Conservation (phyloP, 2,113 vertebrate species). For the Epinephelus cyanopodus region DNA sequence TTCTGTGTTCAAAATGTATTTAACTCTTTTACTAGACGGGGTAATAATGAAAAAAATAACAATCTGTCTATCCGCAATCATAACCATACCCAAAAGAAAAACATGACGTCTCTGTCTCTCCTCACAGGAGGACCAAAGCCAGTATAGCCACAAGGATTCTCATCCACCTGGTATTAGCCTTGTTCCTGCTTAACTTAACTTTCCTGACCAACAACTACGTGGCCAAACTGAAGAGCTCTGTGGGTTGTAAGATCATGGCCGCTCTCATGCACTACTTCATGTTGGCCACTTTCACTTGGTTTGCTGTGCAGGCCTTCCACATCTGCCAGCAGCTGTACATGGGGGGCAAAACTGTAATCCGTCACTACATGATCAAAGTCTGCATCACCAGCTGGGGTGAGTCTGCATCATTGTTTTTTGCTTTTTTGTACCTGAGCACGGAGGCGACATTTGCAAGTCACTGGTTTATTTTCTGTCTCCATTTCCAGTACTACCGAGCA, state of each 20-base stretch:
- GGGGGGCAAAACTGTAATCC: constrained; percentile 68
- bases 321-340: constrained; percentile 84
- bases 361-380: constrained; percentile 84
- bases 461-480: not conserved
- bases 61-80: not conserved
- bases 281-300: constrained; percentile 90
- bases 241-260: constrained; percentile 77
- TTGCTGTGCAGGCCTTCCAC: constrained; percentile 85
- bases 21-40: not conserved
- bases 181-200: constrained; percentile 85
- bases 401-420: constrained; percentile 22
- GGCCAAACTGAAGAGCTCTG: accelerated
- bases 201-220: constrained; percentile 84
- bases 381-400: constrained; percentile 86
- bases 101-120: not conserved
- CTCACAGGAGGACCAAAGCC: constrained; percentile 72
- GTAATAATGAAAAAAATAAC: not conserved
- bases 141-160: constrained; percentile 79
- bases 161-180: constrained; percentile 82
- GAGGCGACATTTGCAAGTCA: not conserved
- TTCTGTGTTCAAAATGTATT: not conserved
- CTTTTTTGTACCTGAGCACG: not conserved
- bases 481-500: constrained; percentile 66
- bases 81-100: not conserved
- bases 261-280: constrained; percentile 87